A percentile compares a stretch with the other conserved stretches of the same genome.
phyloP scores from a whole-genome alignment of 2,888 invertebrate genomes.

The Pollenia amentaria region DNA sequence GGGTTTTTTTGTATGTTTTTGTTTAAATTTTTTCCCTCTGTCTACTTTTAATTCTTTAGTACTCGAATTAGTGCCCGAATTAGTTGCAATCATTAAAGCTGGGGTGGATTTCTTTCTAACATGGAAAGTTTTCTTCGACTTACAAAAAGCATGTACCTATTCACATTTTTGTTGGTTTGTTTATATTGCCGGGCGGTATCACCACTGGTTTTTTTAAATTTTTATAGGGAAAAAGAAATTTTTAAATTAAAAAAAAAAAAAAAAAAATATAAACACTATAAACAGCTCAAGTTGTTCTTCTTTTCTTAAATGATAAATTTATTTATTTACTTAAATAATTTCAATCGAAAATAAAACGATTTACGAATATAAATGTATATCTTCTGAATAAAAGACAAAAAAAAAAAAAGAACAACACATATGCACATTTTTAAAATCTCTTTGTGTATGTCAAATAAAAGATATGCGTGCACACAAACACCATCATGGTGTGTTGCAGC shows the following conservation, averaged over 20 bases:
- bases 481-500: slow-evolving; percentile 29
- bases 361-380: slow-evolving; percentile 64
- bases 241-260: slow-evolving; percentile 20
- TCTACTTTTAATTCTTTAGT: slow-evolving; percentile 15
- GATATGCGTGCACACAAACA: slow-evolving; percentile 59
- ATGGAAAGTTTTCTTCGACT: slow-evolving; percentile 37
- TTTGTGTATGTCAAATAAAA: slow-evolving; percentile 53
- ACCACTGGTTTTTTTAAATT: slow-evolving; percentile 9
- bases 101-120: slow-evolving; percentile 40
- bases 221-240: slow-evolving; percentile 21
- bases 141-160: slow-evolving; percentile 17
- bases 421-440: slow-evolving; percentile 45
- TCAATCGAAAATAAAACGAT: slow-evolving; percentile 62
- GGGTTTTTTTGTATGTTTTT: background rate
- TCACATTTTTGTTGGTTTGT: background rate
- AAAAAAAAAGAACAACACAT: slow-evolving; percentile 20
- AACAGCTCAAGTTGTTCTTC: slow-evolving; percentile 53
- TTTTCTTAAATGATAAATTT: slow-evolving; percentile 54
- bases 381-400: slow-evolving; percentile 51
- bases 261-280: slow-evolving; percentile 29
- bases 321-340: slow-evolving; percentile 65
- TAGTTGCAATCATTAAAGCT: slow-evolving; percentile 15
- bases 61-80: background rate
- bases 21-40: background rate
- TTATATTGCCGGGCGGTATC: slow-evolving; percentile 30